phyloP scores from a whole-genome alignment of 2,797 vertebrate species.

The Typhlichthys subterraneus region DNA sequence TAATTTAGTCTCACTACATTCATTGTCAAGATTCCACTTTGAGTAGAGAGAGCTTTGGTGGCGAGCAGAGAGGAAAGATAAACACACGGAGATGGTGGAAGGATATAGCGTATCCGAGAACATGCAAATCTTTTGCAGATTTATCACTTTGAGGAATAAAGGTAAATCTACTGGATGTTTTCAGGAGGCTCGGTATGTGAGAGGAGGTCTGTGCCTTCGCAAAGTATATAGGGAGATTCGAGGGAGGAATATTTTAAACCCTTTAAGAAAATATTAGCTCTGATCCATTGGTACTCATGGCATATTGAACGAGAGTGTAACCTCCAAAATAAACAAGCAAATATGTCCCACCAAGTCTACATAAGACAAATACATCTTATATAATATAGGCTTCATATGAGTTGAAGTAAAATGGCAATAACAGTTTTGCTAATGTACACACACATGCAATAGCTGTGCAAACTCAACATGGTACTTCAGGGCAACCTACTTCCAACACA shows the following conservation, averaged over 20 bases:
- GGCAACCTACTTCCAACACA: too few relatives aligned
- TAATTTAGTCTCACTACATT: slow-evolving; percentile 72
- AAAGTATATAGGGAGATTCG: background rate
- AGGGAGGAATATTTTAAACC: background rate
- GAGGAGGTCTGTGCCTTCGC: too few relatives aligned
- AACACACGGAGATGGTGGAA: slow-evolving; percentile 52
- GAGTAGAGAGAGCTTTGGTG: slow-evolving; percentile 40
- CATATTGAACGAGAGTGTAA: background rate
- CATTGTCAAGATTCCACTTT: slow-evolving; percentile 61
- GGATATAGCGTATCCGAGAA: slow-evolving; percentile 4
- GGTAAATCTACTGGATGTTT: slow-evolving; percentile 9
- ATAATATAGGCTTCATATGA: too few relatives aligned
- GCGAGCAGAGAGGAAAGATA: slow-evolving; percentile 44
- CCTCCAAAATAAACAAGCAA: background rate
- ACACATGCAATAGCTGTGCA: too few relatives aligned
- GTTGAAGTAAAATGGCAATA: too few relatives aligned
- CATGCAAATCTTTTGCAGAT: slow-evolving; percentile 25
- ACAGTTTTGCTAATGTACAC: too few relatives aligned
- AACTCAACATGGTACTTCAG: too few relatives aligned
- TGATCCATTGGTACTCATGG: background rate
- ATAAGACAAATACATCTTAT: too few relatives aligned
- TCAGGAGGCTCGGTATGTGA: background rate
- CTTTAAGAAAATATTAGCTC: background rate
- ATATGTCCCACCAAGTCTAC: background rate
- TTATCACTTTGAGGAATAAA: slow-evolving; percentile 9